Evolutionary conservation across 2,888 invertebrate species (phyloP), one percentile per base, ranked within the genome.

Genomic region (Amphiduros pacificus): DNA sequence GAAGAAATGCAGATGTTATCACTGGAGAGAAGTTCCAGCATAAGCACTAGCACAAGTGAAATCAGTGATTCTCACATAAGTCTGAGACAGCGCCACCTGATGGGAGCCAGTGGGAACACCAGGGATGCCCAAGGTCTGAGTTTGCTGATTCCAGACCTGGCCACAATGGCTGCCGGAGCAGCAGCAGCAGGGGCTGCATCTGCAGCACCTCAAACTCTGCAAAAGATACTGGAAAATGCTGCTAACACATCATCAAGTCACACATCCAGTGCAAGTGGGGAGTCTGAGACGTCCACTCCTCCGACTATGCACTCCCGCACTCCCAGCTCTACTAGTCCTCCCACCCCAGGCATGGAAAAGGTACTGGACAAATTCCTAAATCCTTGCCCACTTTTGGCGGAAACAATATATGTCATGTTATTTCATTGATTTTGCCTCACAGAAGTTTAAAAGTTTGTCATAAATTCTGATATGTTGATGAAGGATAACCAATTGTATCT

Each of bases 321-420:
- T 20, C 87, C 87, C 5, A 87, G 87, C 69, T 86, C 86, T 61
- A 83, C 85, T 63, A 85, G 84, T 73, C 86, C 86, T 26, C 85
- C 87, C 53, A 88, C 88, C 50, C 88, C 88, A 4, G 84, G 71
- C 75, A 84, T 82, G 44, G 81, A 82, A 53, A 65, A 65, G 70
- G 77, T 76, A 44, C n/a, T n/a, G n/a, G n/a, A n/a, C n/a, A n/a
- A n/a, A n/a, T n/a, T n/a, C 41, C 2, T 9, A 22, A 26, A n/a
- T 4, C n/a, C n/a, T n/a, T n/a, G n/a, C n/a, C n/a, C n/a, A n/a
- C n/a, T n/a, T n/a, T n/a, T n/a, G n/a, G n/a, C n/a, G n/a, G 40
- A 17, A 40, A 17, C 14, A 14, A 40, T 40, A 40, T 40, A 40
- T 40, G n/a, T 40, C 14, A n/a, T n/a, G n/a, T n/a, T n/a, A n/a